phyloP scores from a whole-genome alignment of 53 echinoderm and acorn worm genomes.

The Crossaster papposus region DNA sequence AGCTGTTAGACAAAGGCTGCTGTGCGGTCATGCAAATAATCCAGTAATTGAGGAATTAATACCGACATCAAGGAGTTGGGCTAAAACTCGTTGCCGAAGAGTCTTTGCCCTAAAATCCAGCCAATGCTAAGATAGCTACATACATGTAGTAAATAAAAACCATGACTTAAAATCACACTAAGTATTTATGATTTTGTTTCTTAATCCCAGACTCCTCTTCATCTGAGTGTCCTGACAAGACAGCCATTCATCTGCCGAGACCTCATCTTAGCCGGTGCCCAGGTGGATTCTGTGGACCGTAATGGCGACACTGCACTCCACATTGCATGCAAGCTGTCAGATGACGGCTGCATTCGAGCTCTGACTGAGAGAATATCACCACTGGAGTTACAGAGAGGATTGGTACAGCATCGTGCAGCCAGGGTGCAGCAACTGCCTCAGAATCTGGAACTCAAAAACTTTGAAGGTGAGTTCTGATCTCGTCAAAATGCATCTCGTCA shows the following conservation, averaged over 20 bases:
- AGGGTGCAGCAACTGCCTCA: constrained; percentile 68
- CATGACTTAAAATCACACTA: too few species aligned
- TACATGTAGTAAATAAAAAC: too few species aligned
- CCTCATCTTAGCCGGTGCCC: constrained; percentile 75
- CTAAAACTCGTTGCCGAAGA: too few species aligned
- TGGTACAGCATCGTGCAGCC: constrained; percentile 27
- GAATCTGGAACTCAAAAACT: constrained; percentile 86
- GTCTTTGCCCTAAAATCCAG: too few species aligned
- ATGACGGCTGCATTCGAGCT: constrained; percentile 66
- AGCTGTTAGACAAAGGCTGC: too few species aligned
- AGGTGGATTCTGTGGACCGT: constrained; percentile 74
- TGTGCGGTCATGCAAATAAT: too few species aligned
- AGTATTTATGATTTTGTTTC: neutral
- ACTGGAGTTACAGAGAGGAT: constrained; percentile 62
- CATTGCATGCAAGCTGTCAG: constrained; percentile 73
- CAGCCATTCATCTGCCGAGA: constrained; percentile 74
- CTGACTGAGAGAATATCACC: constrained; percentile 64
- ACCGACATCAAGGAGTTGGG: too few species aligned
- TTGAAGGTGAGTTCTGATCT: constrained; percentile 79
- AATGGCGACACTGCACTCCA: constrained; percentile 89
- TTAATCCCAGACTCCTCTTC: constrained; percentile 80
- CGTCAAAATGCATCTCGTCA: too few species aligned
- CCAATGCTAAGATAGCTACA: too few species aligned
- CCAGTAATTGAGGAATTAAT: too few species aligned
- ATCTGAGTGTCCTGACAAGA: constrained; percentile 75